Conservation (phyloP, 2,888 invertebrate species). For the Timema cristinae region DNA sequence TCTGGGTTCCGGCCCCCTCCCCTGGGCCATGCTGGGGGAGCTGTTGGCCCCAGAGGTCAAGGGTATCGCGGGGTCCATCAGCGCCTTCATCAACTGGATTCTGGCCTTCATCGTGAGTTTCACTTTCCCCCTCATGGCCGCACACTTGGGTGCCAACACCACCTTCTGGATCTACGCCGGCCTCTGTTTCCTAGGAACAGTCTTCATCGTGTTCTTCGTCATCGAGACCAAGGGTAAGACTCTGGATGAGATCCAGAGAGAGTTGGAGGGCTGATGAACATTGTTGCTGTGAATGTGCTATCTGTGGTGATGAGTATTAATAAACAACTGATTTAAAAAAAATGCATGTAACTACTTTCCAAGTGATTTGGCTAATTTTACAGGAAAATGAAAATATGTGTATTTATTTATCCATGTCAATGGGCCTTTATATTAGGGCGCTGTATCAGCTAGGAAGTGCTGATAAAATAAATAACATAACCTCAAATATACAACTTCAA, state of each 20-base stretch:
- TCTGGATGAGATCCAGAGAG: constrained; percentile 7
- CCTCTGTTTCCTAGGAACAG: neutral
- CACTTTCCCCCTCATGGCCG: neutral
- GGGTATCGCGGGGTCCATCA: constrained; percentile 1
- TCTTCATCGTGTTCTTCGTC: constrained; percentile 2
- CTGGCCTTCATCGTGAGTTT: constrained; percentile 4
- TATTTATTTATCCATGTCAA: too few species aligned
- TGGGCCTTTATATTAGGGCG: too few species aligned
- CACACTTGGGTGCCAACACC: neutral
- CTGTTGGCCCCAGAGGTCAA: constrained; percentile 59
- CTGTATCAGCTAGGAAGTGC: too few species aligned
- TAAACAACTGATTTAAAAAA: too few species aligned
- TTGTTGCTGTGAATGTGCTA: too few species aligned
- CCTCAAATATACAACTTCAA: too few species aligned
- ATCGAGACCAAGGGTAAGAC: constrained; percentile 8
- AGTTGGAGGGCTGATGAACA: neutral
- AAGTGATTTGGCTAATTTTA: too few species aligned
- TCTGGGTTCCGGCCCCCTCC: constrained; percentile 78
- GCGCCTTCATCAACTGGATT: constrained; percentile 12
- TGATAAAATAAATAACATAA: too few species aligned
- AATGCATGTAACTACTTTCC: too few species aligned
- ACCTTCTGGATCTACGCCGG: constrained; percentile 7
- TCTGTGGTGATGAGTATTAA: too few species aligned
- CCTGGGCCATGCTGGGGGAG: constrained; percentile 87
- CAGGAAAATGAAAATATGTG: too few species aligned